Evolutionary conservation across 1,140 invertebrate genomes (phyloP), one percentile per base, ranked within the genome.

Genomic region (Trachymyrmex cornetzi): DNA sequence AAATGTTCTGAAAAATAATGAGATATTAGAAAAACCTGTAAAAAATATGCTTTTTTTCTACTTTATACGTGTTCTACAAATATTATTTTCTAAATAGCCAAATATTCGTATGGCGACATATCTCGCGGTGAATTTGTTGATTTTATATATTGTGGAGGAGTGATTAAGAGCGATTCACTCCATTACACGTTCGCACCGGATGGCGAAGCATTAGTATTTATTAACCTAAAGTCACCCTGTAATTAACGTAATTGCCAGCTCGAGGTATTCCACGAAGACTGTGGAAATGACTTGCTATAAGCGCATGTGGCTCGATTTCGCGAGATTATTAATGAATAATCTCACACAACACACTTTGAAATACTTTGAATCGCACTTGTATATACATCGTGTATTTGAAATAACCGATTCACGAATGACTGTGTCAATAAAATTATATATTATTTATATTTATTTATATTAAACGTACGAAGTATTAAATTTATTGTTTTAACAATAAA

Each of bases 231-330:
- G 92, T 92, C 91, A 85, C 80, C 38, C 64, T 61, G 82, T 92
- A 92, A 92, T 92, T 92, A 90, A 88, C 88, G 91, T 91, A 92
- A 92, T 92, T 92, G 91, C 89, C 85, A 77, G 85, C 80, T 80
- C 89, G 81, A 90, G 86, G 64, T 90, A 90, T 90, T 90, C 81
- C 77, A 59, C 50, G 86, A 88, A 90, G 89, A 90, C 80, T 77
- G 86, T 79, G 86, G 85, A 92, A 92, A 92, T 9, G 34, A 38
- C 34, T 38, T 92, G 84, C 67, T 80, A 84, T 77, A 82, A 81
- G 48, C 75, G 19, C 80, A 16, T 48, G 27, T 22, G 57, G 48
- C 53, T 67, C 48, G 66, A 86, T 59, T 85, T 57, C 22, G 22
- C 53, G 48, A 27, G 75, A 67, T 74, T 74, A 48, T 84, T 74